Evolutionary conservation across 2,888 invertebrate genomes (phyloP).

Genomic region (Chirona hameri): DNA sequence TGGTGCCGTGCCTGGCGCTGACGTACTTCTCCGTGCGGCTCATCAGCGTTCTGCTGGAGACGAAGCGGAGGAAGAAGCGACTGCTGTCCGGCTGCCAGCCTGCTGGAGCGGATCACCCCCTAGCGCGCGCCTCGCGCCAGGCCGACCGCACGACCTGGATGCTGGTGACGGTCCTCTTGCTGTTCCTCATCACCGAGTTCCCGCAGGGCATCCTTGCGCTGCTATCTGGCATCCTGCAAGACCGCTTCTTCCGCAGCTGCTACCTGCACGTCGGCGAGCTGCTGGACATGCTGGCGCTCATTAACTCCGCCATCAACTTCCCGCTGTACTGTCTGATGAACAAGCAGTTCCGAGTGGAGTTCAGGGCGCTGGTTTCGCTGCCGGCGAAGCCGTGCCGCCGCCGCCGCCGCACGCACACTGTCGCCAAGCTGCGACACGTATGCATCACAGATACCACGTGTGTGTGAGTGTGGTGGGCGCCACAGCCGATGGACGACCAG

Average conservation of each 20-base stretch:
- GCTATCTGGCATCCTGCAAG: conserved; percentile 66
- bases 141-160: conserved; percentile 40
- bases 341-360: conserved; percentile 63
- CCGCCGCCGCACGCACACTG: too few relatives aligned
- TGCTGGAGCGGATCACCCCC: background rate
- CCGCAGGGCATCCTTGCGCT: conserved; percentile 60
- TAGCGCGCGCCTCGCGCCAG: too few relatives aligned
- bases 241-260: conserved; percentile 62
- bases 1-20: conserved; percentile 81
- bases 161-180: conserved; percentile 39
- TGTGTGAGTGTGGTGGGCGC: too few relatives aligned
- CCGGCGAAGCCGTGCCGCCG: too few relatives aligned
- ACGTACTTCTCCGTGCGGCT: conserved; percentile 55
- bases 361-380: too few relatives aligned
- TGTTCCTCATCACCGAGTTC: conserved; percentile 40
- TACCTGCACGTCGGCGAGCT: conserved; percentile 57
- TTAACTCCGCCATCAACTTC: conserved; percentile 91
- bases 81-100: background rate
- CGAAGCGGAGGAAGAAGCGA: conserved; percentile 36
- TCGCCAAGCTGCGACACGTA: too few relatives aligned
- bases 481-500: too few relatives aligned
- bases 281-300: conserved; percentile 82
- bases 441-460: too few relatives aligned
- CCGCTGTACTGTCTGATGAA: conserved; percentile 92
- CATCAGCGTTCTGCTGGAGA: conserved; percentile 37